Conservation (phyloP, 1,140 invertebrate genomes). For the Bombus waltoni region DNA sequence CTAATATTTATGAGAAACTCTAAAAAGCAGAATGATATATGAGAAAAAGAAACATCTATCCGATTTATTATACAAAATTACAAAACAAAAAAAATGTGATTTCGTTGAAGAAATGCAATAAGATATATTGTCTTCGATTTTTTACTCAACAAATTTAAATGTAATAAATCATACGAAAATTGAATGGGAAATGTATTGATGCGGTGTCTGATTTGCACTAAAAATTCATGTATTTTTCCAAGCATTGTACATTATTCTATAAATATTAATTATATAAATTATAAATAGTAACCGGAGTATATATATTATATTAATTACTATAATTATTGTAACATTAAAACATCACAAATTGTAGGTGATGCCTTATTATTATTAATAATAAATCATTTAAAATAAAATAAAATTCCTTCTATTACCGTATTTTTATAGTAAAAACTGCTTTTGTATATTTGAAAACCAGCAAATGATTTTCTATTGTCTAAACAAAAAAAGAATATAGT, state of each 20-base stretch:
- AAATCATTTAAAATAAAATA: constrained; percentile 70
- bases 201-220: constrained; percentile 77
- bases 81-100: constrained; percentile 20
- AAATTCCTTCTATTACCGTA: constrained; percentile 23
- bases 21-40: constrained; percentile 34
- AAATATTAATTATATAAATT: constrained; percentile 78
- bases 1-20: constrained; percentile 30
- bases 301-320: constrained; percentile 58
- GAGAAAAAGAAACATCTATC: constrained; percentile 40
- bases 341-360: constrained; percentile 68
- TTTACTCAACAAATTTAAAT: constrained; percentile 52
- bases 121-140: constrained; percentile 63
- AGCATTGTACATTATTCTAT: constrained; percentile 80
- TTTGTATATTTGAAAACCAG: neutral
- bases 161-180: constrained; percentile 41
- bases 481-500: constrained; percentile 7
- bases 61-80: constrained; percentile 38
- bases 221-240: constrained; percentile 81
- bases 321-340: constrained; percentile 74
- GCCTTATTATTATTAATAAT: constrained; percentile 70
- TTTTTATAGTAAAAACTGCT: neutral
- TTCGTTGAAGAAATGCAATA: constrained; percentile 61
- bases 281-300: constrained; percentile 69
- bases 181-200: constrained; percentile 56
- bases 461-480: constrained; percentile 32